These are phyloP conservation scores for Caerostris darwini DNA, from an alignment of 1,140 invertebrate species.

Conservation along the genomic window DNA sequence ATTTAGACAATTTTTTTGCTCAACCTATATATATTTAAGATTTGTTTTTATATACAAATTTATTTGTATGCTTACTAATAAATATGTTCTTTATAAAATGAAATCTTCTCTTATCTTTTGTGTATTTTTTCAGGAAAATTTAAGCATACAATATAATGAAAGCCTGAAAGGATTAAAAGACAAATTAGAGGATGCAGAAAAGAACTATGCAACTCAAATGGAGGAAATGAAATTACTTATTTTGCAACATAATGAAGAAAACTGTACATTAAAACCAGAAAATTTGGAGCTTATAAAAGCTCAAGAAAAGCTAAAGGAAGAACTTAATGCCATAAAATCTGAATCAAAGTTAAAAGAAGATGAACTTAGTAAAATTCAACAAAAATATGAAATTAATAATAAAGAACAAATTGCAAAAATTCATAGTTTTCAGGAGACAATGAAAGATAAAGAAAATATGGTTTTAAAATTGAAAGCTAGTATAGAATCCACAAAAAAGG, in stretches of 20 bases:
- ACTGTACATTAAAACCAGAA: not conserved
- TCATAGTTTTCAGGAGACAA: constrained; percentile 63
- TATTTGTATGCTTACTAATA: too few species aligned
- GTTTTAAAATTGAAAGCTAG: constrained; percentile 66
- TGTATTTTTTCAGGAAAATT: constrained; percentile 53
- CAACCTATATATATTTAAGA: too few species aligned
- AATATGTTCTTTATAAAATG: too few species aligned
- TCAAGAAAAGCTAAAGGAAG: constrained; percentile 34
- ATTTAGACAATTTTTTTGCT: too few species aligned
- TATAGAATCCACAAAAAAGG: constrained; percentile 12
- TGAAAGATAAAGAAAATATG: constrained; percentile 71
- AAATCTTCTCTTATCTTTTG: not conserved
- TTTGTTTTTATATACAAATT: too few species aligned
- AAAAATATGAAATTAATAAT: constrained; percentile 31
- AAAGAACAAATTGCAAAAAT: constrained; percentile 52
- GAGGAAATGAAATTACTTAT: constrained; percentile 53
- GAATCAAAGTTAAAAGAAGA: constrained; percentile 73
- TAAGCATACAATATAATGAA: constrained; percentile 44
- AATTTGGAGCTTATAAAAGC: constrained; percentile 35
- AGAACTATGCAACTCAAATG: constrained; percentile 57
- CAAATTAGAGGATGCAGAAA: constrained; percentile 72
- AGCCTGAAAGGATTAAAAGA: constrained; percentile 53
- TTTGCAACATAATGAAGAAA: constrained; percentile 41
- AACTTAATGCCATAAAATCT: constrained; percentile 63
- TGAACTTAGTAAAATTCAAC: constrained; percentile 38